Evolutionary conservation across 2,797 vertebrate species (phyloP), one percentile per base, ranked within the genome.

Genomic region (Pteronotus mesoamericanus): DNA sequence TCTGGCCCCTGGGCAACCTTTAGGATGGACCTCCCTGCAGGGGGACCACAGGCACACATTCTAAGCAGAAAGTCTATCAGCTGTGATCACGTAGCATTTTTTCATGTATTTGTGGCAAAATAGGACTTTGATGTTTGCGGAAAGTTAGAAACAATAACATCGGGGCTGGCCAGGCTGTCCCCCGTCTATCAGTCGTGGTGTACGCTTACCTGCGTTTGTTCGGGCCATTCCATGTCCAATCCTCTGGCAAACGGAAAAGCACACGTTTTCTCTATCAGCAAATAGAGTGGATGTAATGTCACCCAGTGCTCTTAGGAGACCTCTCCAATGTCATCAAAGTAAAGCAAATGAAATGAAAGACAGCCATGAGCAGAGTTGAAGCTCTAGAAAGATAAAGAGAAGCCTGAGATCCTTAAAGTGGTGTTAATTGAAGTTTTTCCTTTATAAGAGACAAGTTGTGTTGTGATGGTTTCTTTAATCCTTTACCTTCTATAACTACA

Each of bases 311-410:
- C 42, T 39, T 32, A 48, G 59, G 80, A 84, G 93, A 80, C 37
- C 37, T 92, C 77, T 86, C 90, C 15, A 48, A 5, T n/a, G 69
- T 69, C 82, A 80, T 92, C 72, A 91, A 42, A 95, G 92, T 22
- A 77, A 89, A 94, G 91, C 89, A 90, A 80, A 72, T 24, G 87
- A 93, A 80, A 96, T 96, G 91, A 97, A 96, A 97, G 94, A 75
- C 78, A 37, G 29, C 90, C 34, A 6, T 26, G 92, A 96, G 79
- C 34, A 86, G 46, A 46, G 86, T 1, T 24, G 34, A 91, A 89
- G 46, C 83, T 93, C 61, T 82, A 86, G 92, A 93, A 89, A 95
- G 88, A 97, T 88, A 86, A 96, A 96, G 96, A 93, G 92, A 74
- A 87, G 19, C 69, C 74, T 86, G 48, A 96, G 91, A 94, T 46